These are phyloP conservation scores for Neostethus bicornis DNA, from an alignment of 2,797 vertebrate genomes.

Conservation along the genomic window DNA sequence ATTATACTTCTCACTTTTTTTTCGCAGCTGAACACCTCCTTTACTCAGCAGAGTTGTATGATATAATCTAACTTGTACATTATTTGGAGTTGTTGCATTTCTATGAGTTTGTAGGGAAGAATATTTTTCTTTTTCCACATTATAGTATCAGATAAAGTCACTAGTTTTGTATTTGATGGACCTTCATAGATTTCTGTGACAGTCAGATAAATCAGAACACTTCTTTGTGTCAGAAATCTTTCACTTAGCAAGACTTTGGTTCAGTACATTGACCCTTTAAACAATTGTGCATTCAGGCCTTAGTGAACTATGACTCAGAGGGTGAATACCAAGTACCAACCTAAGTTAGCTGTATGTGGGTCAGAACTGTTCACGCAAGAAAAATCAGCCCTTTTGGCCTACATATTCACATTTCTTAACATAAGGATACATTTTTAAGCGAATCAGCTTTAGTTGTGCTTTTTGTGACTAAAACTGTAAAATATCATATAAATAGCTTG, in stretches of 20 bases:
- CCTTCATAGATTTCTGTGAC: conserved; percentile 22
- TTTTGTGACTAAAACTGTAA: conserved; percentile 12
- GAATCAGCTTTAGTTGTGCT: conserved; percentile 11
- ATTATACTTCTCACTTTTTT: too few species aligned
- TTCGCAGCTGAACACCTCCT: conserved; percentile 33
- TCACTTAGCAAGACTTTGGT: conserved; percentile 40
- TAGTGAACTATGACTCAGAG: conserved; percentile 62
- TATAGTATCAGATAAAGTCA: background rate
- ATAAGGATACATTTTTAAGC: conserved; percentile 11
- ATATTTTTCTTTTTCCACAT: background rate
- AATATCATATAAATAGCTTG: background rate
- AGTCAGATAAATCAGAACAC: conserved; percentile 40
- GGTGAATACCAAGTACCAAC: conserved; percentile 53
- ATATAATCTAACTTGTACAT: background rate
- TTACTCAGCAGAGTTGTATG: background rate
- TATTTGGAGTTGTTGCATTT: background rate
- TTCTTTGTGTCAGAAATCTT: conserved; percentile 40
- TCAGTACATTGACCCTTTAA: conserved; percentile 46
- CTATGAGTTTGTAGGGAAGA: background rate
- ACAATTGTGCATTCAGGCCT: conserved; percentile 44
- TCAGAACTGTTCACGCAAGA: conserved; percentile 40
- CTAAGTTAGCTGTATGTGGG: conserved; percentile 48
- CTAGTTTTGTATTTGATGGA: conserved; percentile 12
- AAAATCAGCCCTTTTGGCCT: conserved; percentile 34
- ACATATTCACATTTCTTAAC: conserved; percentile 30